Evolutionary conservation across 2,797 vertebrate species (phyloP).

Genomic region (Parambassis ranga): DNA sequence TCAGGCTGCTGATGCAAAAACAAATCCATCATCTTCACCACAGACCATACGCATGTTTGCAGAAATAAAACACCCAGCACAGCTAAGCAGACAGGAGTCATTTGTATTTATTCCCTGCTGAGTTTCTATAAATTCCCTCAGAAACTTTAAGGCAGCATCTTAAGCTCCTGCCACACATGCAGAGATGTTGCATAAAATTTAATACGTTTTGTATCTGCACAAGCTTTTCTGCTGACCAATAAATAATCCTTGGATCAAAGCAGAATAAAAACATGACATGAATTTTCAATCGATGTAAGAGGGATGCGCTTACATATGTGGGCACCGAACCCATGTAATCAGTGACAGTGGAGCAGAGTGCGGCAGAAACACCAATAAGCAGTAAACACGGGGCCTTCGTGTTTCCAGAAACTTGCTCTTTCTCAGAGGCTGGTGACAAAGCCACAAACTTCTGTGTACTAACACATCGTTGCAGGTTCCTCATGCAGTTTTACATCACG

Average conservation of each 20-base stretch:
- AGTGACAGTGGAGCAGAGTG: background rate
- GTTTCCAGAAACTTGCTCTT: too few species aligned
- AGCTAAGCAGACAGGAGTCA: background rate
- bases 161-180: conserved; percentile 18
- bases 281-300: conserved; percentile 43
- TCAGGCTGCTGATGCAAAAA: conserved; percentile 22
- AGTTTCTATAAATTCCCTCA: conserved; percentile 1
- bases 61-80: background rate
- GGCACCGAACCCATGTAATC: conserved; percentile 8
- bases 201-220: conserved; percentile 49
- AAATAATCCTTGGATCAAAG: conserved; percentile 65
- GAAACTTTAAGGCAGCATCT: conserved; percentile 18
- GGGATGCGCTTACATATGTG: conserved; percentile 39
- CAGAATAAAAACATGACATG: conserved; percentile 9
- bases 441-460: too few species aligned
- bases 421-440: too few species aligned
- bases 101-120: background rate
- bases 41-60: background rate
- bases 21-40: conserved; percentile 6
- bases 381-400: too few species aligned
- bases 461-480: too few species aligned
- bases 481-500: too few species aligned
- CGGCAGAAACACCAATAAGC: background rate
- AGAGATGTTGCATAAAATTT: conserved; percentile 69
- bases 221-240: conserved; percentile 40